Evolutionary conservation across 2,797 vertebrate genomes (phyloP), one percentile per base, ranked within the genome.

Genomic region (Labroides dimidiatus): DNA sequence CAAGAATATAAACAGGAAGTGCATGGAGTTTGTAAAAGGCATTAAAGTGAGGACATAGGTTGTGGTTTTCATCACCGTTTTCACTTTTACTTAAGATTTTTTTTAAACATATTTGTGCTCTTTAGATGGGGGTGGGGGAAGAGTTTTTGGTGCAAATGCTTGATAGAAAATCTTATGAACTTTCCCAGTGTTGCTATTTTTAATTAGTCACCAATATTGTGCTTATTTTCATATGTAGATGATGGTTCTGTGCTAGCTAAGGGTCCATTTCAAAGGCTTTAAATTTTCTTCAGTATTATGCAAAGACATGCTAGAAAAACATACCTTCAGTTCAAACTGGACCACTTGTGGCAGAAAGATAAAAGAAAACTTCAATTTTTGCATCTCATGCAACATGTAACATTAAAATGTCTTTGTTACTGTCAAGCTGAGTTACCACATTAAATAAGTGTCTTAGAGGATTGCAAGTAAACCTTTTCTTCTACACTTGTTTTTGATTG

Each of bases 101-200:
- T 33, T 33, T 33, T 4, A 4, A 33, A 33, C 30, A 33, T 33
- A 8, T 33, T 6, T 9, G 24, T 27, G 24, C 30, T 1, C 30
- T 33, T 33, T 8, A 1, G 30, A 7, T 33, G 5, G 8, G 8
- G 30, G 1, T 51, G 36, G 8, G 58, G 33, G 54, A 12, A 6
- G 33, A 21, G 44, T 27, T 50, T 75, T 81, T 24, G 41, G 45
- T 66, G 72, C 76, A 79, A 64, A 68, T 69, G 27, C 30, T 9
- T 33, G 4, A 33, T 9, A 59, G 56, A 39, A 30, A 16, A 30
- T 4, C 37, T 39, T 3, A 12, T 39, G 11, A 39, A 39, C 37
- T 39, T 13, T 33, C 30, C 30, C 37, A 39, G 37, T 12, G 37
- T 12, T 39, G 37, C 9, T 36, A 9, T 14, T 39, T 39, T 12